These are phyloP conservation scores for Aricia artaxerxes DNA, from an alignment of 2,888 invertebrate species.

Conservation along the genomic window DNA sequence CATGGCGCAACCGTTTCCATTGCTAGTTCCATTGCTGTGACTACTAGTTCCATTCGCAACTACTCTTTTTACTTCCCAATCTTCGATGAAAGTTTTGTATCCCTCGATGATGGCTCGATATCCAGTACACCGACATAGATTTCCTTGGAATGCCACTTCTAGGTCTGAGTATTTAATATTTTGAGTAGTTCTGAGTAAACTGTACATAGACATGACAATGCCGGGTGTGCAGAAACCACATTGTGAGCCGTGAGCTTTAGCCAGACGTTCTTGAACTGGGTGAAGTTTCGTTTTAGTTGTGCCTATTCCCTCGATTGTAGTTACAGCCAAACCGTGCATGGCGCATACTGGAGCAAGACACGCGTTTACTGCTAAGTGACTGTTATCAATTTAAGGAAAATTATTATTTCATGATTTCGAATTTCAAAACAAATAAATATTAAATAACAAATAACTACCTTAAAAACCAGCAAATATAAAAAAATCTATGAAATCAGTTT, in stretches of 20 bases:
- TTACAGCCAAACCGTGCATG: slow-evolving; percentile 90
- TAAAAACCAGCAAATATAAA: too few relatives aligned
- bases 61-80: slow-evolving; percentile 81
- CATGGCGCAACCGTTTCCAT: slow-evolving; percentile 72
- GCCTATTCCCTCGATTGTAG: slow-evolving; percentile 93
- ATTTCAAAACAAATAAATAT: too few relatives aligned
- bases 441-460: too few relatives aligned
- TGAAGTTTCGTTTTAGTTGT: slow-evolving; percentile 86
- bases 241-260: slow-evolving; percentile 92
- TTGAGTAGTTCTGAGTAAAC: slow-evolving; percentile 82
- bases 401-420: background rate
- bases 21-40: slow-evolving; percentile 43
- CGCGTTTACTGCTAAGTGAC: slow-evolving; percentile 89
- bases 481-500: background rate
- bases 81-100: slow-evolving; percentile 87
- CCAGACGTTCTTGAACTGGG: slow-evolving; percentile 90
- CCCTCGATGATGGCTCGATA: slow-evolving; percentile 93
- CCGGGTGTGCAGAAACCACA: slow-evolving; percentile 95
- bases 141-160: slow-evolving; percentile 88
- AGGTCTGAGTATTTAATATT: slow-evolving; percentile 81
- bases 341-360: slow-evolving; percentile 90
- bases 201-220: slow-evolving; percentile 95
- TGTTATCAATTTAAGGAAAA: slow-evolving; percentile 49
- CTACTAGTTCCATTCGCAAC: slow-evolving; percentile 47
- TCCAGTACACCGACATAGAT: slow-evolving; percentile 91